Evolutionary conservation across 1,140 invertebrate genomes (phyloP).

Genomic region (Hyphantria cunea): DNA sequence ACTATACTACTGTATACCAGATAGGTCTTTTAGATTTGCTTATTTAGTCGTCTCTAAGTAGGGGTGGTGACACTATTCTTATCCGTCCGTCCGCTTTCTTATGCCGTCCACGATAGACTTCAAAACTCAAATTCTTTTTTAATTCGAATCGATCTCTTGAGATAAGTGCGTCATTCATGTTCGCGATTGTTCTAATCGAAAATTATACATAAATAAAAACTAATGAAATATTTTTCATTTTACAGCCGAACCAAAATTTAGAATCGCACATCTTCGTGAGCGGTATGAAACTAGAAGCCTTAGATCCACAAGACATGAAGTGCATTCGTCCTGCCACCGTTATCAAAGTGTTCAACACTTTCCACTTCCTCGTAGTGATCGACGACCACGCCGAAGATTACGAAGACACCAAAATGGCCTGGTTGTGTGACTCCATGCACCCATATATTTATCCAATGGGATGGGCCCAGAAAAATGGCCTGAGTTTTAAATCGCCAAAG

Average conservation of each 20-base stretch:
- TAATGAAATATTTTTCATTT: constrained; percentile 16
- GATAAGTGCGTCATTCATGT: no score
- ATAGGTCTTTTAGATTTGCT: no score
- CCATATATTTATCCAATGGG: constrained; percentile 86
- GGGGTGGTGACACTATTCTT: no score
- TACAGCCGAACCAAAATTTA: constrained; percentile 60
- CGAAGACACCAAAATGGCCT: constrained; percentile 70
- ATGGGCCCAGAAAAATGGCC: constrained; percentile 80
- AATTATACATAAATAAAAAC: no score
- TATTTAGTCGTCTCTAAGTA: no score
- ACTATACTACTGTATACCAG: no score
- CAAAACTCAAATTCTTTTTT: no score
- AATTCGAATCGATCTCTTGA: no score
- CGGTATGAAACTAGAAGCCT: constrained; percentile 85
- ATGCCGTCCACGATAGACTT: no score
- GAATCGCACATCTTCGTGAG: constrained; percentile 82
- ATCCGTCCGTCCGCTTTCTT: no score
- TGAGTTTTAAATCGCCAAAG: constrained; percentile 74
- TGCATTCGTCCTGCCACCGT: constrained; percentile 85
- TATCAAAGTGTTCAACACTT: constrained; percentile 85
- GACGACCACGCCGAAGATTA: constrained; percentile 78
- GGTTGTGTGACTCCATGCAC: constrained; percentile 83
- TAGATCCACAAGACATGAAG: constrained; percentile 81
- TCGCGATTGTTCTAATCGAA: no score
- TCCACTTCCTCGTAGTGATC: constrained; percentile 86